These are phyloP conservation scores for Trachelus stipa DNA, from an alignment of 2,888 invertebrate genomes.

Conservation along the genomic window DNA sequence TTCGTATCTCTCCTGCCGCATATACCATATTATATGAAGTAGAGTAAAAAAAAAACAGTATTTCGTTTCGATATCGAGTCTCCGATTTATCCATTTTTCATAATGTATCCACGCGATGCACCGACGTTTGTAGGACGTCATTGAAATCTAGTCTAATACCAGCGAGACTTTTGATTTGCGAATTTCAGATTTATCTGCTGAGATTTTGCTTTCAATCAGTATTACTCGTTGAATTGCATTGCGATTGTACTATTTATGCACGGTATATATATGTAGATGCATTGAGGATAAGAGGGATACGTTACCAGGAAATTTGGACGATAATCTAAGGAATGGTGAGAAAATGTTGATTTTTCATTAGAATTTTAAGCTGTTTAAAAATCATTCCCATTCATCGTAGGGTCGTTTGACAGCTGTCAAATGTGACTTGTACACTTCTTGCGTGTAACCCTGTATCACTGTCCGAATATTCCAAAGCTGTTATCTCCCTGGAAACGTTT, in stretches of 20 bases:
- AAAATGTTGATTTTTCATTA: not conserved
- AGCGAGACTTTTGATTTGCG: not conserved
- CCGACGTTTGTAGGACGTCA: not conserved
- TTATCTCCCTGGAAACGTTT: conserved; percentile 47
- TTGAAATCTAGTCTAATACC: not conserved
- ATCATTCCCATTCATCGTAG: not conserved
- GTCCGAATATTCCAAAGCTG: not conserved
- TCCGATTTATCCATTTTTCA: not conserved
- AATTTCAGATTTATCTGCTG: not conserved
- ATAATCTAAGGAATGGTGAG: too few relatives aligned
- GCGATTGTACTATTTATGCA: not conserved
- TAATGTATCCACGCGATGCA: not conserved
- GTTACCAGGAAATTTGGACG: too few relatives aligned
- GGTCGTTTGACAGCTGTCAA: not conserved
- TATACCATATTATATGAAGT: not conserved
- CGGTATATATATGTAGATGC: not conserved
- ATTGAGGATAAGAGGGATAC: too few relatives aligned
- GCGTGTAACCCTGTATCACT: not conserved
- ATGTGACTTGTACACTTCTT: not conserved
- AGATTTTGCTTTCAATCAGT: not conserved
- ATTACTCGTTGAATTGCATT: not conserved
- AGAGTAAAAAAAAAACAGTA: not conserved
- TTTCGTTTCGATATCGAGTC: not conserved
- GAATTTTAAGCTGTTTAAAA: not conserved
- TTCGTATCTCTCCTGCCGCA: not conserved